Conservation (phyloP, 2,113 vertebrate species). For the Eurypyga helias region DNA sequence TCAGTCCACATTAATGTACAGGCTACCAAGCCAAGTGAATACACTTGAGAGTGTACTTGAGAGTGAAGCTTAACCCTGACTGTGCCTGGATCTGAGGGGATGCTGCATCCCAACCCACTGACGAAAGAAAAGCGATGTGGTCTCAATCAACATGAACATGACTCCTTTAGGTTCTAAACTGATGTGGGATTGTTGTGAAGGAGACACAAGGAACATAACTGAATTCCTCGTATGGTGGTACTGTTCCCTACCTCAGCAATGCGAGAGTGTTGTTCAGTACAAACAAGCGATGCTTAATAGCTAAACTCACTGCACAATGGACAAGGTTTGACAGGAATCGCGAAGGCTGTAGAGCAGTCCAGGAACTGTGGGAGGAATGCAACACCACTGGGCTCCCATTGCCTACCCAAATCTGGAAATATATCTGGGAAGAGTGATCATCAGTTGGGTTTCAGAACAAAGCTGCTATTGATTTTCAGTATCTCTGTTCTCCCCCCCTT, state of each 20-base stretch:
- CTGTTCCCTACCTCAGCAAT: no score
- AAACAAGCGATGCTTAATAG: no score
- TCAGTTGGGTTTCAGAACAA: neutral
- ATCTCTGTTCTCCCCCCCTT: neutral
- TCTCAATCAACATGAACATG: neutral
- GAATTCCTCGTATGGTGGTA: no score
- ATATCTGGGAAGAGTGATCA: neutral
- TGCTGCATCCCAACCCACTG: neutral
- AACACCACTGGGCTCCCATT: neutral
- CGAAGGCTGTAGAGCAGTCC: no score
- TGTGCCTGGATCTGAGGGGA: neutral
- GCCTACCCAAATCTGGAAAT: neutral
- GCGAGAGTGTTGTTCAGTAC: no score
- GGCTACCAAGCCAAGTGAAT: neutral
- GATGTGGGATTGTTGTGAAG: no score
- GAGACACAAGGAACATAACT: no score
- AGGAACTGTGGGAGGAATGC: no score
- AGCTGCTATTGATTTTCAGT: neutral
- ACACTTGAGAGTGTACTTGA: no score
- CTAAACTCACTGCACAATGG: no score
- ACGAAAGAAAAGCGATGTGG: neutral
- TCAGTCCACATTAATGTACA: neutral
- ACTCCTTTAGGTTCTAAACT: neutral
- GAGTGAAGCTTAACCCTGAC: neutral
- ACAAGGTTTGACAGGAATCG: no score